phyloP scores from a whole-genome alignment of 2,113 vertebrate genomes.

The Sus scrofa region DNA sequence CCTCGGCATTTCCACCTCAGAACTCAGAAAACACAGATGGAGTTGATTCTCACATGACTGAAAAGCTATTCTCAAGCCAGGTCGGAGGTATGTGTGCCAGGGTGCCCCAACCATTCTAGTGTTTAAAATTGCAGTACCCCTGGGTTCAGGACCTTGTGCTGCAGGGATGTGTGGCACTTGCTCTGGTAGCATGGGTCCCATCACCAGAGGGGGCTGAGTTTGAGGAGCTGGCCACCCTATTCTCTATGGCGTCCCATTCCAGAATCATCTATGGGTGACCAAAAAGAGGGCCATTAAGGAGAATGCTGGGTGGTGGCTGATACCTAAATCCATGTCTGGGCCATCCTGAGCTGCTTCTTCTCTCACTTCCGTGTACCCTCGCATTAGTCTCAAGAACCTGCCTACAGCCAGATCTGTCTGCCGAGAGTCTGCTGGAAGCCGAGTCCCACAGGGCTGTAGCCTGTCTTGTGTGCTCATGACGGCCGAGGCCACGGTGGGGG shows the following conservation, averaged over 20 bases:
- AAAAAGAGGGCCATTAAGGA: neutral
- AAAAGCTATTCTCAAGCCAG: slow-evolving; percentile 49
- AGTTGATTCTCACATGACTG: neutral
- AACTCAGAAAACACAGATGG: slow-evolving; percentile 47
- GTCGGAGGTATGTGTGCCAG: neutral
- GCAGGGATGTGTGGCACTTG: neutral
- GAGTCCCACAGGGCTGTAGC: neutral
- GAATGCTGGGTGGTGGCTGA: neutral
- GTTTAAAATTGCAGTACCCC: neutral
- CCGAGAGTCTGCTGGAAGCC: neutral
- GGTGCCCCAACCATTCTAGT: neutral
- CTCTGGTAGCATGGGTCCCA: neutral
- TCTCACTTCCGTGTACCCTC: neutral
- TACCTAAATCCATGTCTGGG: neutral
- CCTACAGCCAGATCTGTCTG: neutral
- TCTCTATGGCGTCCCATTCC: neutral
- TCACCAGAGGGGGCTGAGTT: neutral
- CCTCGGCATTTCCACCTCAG: slow-evolving; percentile 1
- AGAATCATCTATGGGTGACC: slow-evolving; percentile 1
- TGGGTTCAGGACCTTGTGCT: neutral
- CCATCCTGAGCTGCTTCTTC: neutral
- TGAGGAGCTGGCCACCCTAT: neutral
- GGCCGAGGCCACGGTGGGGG: neutral
- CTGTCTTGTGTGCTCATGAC: neutral
- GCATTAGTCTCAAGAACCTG: neutral